Percentiles rank a stretch among this genome's conserved stretches.
phyloP scores from a whole-genome alignment of 2,113 vertebrate genomes.

The Paramormyrops kingsleyae region DNA sequence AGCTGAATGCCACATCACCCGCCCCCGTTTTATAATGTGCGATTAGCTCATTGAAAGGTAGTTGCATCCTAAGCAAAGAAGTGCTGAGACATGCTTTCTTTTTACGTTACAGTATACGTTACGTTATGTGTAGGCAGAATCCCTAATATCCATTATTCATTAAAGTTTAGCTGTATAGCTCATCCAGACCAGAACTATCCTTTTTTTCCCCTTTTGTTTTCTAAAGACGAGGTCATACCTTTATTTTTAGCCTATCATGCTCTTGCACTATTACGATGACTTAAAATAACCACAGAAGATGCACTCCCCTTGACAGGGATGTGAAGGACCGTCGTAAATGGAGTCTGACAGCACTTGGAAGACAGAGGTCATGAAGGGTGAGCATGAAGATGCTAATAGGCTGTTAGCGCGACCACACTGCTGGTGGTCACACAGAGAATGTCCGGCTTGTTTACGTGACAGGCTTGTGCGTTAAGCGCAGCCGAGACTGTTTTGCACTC shows the following conservation, averaged over 20 bases:
- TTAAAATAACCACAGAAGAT: background rate
- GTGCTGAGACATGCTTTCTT: background rate
- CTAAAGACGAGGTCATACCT: background rate
- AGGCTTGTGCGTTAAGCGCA: background rate
- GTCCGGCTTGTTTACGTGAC: background rate
- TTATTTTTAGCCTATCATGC: background rate
- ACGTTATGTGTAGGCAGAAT: background rate
- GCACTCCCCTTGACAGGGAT: background rate
- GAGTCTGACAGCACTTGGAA: background rate
- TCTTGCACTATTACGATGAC: conserved; percentile 1
- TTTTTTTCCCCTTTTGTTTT: background rate
- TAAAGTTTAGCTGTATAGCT: background rate
- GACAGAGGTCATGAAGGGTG: background rate
- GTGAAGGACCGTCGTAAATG: background rate
- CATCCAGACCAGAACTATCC: background rate
- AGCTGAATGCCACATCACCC: background rate
- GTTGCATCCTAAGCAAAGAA: background rate
- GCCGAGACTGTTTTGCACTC: conserved; percentile 12
- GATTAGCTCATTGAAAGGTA: background rate
- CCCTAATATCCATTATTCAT: background rate
- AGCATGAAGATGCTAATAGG: background rate
- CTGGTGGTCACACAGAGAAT: background rate
- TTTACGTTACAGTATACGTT: background rate
- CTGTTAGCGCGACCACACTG: background rate
- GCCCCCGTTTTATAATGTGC: background rate